Base-by-base conservation (phyloP, 2,113 vertebrate genomes). In the Monarcha castaneiventris region DNA sequence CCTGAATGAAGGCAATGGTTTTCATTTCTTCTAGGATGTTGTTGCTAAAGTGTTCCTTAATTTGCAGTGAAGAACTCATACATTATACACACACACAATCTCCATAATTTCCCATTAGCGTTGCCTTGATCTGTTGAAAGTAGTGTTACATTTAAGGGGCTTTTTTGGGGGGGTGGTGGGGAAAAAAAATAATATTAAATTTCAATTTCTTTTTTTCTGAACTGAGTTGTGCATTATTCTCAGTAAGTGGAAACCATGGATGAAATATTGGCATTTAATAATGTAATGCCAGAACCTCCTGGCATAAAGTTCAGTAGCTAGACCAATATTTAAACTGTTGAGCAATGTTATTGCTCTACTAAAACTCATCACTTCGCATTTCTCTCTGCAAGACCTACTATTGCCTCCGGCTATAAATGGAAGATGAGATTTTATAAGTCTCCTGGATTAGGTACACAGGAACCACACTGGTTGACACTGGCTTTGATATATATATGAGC, bases 391-490 rank as follows among this genome's bases (percentile, higher is more conserved):
- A 91, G 84, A 82, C n/a, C 71, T 62, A 6, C 49, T 93, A 23
- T 75, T 89, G 89, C 93, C 76, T 84, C 61, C 54, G 81, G 96
- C 77, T 89, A 17, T 75, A 90, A 96, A 62, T 52, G 79, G 68
- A 92, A 92, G 85, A 90, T 89, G 83, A 83, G 69, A 52, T 93
- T 96, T 96, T 87, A 8, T 78, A 81, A 81, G 17, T 75, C 84
- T 92, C 80, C 49, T 84, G 90, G 69, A 93, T 95, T 92, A 93
- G 90, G 86, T 93, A 51, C 83, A 89, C 73, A 92, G 49, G 69
- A 93, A 22, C 72, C 87, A 74, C 54, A n/a, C 13, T 64, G 54
- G 76, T 81, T 90, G 76, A 92, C 94, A 76, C 20, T 76, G 83
- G 37, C 83, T 94, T 89, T 94, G 85, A 92, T 90, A 78, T 64